Evolutionary conservation across 2,888 invertebrate genomes (phyloP), one percentile per base, ranked within the genome.

Genomic region (Amiota communis): DNA sequence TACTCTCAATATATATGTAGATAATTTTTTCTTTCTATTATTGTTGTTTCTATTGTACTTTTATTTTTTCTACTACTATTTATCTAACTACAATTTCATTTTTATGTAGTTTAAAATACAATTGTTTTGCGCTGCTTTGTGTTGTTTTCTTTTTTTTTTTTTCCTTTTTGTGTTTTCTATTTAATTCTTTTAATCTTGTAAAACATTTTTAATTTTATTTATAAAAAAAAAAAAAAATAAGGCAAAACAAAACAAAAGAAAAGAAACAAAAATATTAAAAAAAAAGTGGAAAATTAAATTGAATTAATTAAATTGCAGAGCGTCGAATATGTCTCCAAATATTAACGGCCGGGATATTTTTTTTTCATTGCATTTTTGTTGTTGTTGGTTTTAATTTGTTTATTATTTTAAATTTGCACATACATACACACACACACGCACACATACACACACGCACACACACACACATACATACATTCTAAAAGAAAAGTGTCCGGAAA

Each of bases 251-350:
- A 36, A 36, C 36, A 6, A 20, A 61, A 61, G 36, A n/a, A 61
- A 61, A 1, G 67, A 47, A 47, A 13, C 47, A 12, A 15, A 23
- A 2, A 23, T 23, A 23, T 53, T 13, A 10, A 57, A 56, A 46
- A 56, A 20, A 8, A 67, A 15, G 2, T 23, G 20, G 15, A 36
- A 36, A 36, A 36, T 53, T 72, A 36, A 67, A 12, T 56, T 17
- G 72, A 12, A 53, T 73, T 83, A 83, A 76, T n/a, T n/a, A 36
- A 36, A 36, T 36, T 36, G 36, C 36, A 36, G 36, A 36, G 73
- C 79, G 81, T 81, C 84, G 89, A 89, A 89, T 89, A 88, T 89
- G 89, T 89, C 90, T 89, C 89, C 89, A 89, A 88, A 83, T 76
- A 79, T 79, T 78, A 70, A 69, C 76, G 61, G 73, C 71, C 70